Conservation (phyloP, 2,888 invertebrate genomes). For the Xylota sylvarum region DNA sequence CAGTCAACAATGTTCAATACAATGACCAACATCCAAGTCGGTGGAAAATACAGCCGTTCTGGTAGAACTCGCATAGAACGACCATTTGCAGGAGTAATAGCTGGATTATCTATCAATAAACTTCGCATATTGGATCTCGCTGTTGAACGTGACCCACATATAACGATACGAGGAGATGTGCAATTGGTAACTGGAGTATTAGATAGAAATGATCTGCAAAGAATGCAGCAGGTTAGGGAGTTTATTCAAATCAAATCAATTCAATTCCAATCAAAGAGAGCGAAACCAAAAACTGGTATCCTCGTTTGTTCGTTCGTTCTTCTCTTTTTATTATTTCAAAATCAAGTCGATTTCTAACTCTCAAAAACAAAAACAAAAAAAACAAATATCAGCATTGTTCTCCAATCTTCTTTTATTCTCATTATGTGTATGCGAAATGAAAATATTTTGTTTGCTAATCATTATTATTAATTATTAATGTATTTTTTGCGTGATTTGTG, state of each 20-base stretch:
- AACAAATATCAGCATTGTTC: slow-evolving; percentile 80
- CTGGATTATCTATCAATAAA: slow-evolving; percentile 95
- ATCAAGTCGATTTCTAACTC: slow-evolving; percentile 79
- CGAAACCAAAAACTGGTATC: slow-evolving; percentile 70
- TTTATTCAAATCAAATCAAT: slow-evolving; percentile 84
- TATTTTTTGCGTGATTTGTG: slow-evolving; percentile 53
- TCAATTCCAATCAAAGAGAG: slow-evolving; percentile 79
- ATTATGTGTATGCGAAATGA: slow-evolving; percentile 78
- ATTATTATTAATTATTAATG: slow-evolving; percentile 32
- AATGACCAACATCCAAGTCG: slow-evolving; percentile 95
- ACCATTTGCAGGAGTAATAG: slow-evolving; percentile 94
- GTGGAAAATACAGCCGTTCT: slow-evolving; percentile 88
- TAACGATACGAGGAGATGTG: slow-evolving; percentile 93
- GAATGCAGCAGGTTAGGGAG: slow-evolving; percentile 93
- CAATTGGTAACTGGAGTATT: slow-evolving; percentile 90
- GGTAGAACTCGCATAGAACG: slow-evolving; percentile 90
- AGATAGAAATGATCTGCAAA: slow-evolving; percentile 91
- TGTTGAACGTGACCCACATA: slow-evolving; percentile 92
- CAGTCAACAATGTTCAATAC: slow-evolving; percentile 96
- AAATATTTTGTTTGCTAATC: slow-evolving; percentile 63
- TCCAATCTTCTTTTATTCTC: slow-evolving; percentile 79
- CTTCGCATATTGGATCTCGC: slow-evolving; percentile 93
- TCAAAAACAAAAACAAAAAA: slow-evolving; percentile 77
- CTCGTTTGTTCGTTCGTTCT: slow-evolving; percentile 77
- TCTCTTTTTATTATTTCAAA: slow-evolving; percentile 83